Evolutionary conservation across 1,140 invertebrate species (phyloP), one percentile per base, ranked within the genome.

Genomic region (Heterodera carotae): DNA sequence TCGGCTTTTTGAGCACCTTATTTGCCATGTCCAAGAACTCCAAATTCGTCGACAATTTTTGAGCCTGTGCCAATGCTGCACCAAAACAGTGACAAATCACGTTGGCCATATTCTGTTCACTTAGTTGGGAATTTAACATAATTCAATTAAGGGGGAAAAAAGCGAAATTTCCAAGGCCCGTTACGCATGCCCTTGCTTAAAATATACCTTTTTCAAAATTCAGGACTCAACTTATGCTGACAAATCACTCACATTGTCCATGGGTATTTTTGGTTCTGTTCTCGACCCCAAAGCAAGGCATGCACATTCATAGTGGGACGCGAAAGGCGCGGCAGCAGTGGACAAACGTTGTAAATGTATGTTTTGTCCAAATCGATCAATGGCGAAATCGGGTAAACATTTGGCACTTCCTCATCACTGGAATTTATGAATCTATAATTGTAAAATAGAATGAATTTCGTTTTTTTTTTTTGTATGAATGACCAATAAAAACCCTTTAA

Each of bases 241-340:
- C 70, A 33, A 15, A 64, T 12, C 43, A 75, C 67, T 72, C 29
- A 85, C 84, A 68, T 84, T 25, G 85, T 86, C 84, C 84, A 86
- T 5, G 85, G 85, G 79, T 86, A 87, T 68, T 86, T 86, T 66
- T 86, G 85, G 69, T 80, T 66, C 69, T 84, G 84, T 73, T 84
- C 82, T 29, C 82, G 73, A 0, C 77, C 74, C 72, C 74, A 83
- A 8, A 84, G 60, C 25, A 87, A 62, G 43, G 80, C 77, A 69
- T 83, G 56, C n/a, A 87, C 67, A 31, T 75, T 70, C 33, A 84
- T 66, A 31, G 66, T 39, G 2, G 59, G 36, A 36, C 53, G 34
- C 15, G n/a, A 27, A 43, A 71, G 33, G 25, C 83, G 81, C 36
- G 83, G 73, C 10, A 85, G 59, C 12, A 85, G 48, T 15, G 79